Conservation (phyloP, 2,888 invertebrate genomes). For the Volucella zonaria region DNA sequence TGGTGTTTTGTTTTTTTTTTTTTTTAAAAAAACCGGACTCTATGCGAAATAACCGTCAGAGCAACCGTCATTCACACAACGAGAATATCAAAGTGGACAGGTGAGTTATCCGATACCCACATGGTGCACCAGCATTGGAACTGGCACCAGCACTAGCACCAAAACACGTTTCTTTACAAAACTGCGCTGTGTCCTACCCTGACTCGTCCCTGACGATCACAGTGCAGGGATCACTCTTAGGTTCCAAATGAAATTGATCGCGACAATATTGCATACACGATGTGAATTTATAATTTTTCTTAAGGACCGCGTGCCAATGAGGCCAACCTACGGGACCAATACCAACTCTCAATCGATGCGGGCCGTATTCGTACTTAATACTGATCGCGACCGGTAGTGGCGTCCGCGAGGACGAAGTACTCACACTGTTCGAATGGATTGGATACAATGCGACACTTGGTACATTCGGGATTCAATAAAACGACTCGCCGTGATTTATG, state of each 20-base stretch:
- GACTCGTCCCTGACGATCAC: conserved; percentile 36
- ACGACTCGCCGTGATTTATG: conserved; percentile 68
- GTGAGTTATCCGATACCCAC: conserved; percentile 73
- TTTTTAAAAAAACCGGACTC: conserved; percentile 62
- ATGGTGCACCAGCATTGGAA: conserved; percentile 46
- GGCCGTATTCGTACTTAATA: conserved; percentile 20
- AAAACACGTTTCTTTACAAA: conserved; percentile 60
- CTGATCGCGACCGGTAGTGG: background rate
- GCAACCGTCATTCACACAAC: conserved; percentile 45
- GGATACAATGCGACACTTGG: conserved; percentile 29
- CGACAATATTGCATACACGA: conserved; percentile 74
- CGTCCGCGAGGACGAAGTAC: background rate
- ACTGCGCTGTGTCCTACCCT: conserved; percentile 12
- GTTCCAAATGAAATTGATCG: conserved; percentile 71
- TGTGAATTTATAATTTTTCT: conserved; percentile 72
- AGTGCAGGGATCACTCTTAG: conserved; percentile 60
- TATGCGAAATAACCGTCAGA: conserved; percentile 70
- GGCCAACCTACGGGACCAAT: conserved; percentile 43
- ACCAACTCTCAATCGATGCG: conserved; percentile 48
- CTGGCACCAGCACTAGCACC: too few relatives aligned
- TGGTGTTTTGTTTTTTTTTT: too few relatives aligned
- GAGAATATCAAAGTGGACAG: conserved; percentile 71
- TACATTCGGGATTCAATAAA: conserved; percentile 53
- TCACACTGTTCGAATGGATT: background rate
- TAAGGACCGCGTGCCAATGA: conserved; percentile 69